These are phyloP conservation scores for Drosophila quinaria DNA, from an alignment of 2,888 invertebrate species.

Conservation along the genomic window DNA sequence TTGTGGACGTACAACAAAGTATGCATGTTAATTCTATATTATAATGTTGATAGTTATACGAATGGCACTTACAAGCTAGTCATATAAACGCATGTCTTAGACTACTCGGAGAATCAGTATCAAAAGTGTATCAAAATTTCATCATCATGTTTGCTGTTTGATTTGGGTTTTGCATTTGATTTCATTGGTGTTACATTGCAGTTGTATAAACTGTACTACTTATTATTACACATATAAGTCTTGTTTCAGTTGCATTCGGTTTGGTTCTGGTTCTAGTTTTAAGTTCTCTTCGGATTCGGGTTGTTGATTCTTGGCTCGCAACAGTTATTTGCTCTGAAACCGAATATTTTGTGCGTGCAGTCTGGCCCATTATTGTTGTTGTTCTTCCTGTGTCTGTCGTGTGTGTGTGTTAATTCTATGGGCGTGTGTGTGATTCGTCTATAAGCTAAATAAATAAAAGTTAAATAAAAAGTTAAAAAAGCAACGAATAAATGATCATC, in stretches of 20 bases:
- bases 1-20: slow-evolving; percentile 49
- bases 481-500: slow-evolving; percentile 46
- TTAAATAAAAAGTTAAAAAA: slow-evolving; percentile 25
- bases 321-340: slow-evolving; percentile 53
- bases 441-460: slow-evolving; percentile 18
- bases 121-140: slow-evolving; percentile 70
- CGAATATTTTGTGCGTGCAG: slow-evolving; percentile 61
- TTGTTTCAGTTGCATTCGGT: slow-evolving; percentile 70
- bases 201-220: slow-evolving; percentile 41
- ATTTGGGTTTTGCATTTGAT: slow-evolving; percentile 38
- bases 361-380: slow-evolving; percentile 46
- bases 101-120: slow-evolving; percentile 44
- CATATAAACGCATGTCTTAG: slow-evolving; percentile 32
- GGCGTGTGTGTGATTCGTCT: slow-evolving; percentile 13
- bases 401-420: slow-evolving; percentile 21
- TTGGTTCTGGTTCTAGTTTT: slow-evolving; percentile 56
- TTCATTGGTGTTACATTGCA: slow-evolving; percentile 41
- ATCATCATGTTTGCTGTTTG: slow-evolving; percentile 34
- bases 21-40: slow-evolving; percentile 27
- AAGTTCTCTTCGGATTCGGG: slow-evolving; percentile 27
- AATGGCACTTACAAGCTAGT: slow-evolving; percentile 60
- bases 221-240: slow-evolving; percentile 53
- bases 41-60: slow-evolving; percentile 35
- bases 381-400: slow-evolving; percentile 10
- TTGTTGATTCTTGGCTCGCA: slow-evolving; percentile 12